Evolutionary conservation across 2,888 invertebrate species (phyloP), one percentile per base, ranked within the genome.

Genomic region (Bhutanitis thaidina): DNA sequence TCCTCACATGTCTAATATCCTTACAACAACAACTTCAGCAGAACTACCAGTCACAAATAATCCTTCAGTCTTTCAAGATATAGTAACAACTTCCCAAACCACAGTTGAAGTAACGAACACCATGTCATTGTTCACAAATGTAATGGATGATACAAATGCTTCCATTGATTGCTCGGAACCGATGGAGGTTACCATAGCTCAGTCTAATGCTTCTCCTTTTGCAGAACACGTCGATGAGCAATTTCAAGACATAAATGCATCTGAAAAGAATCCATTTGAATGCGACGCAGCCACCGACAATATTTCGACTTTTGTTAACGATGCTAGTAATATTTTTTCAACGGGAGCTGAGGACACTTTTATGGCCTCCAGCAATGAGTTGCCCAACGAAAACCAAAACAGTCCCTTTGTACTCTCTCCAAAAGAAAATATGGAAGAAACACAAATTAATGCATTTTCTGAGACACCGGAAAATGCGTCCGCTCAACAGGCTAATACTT

Each of bases 401-500:
- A 57, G 57, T 9, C 40, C 57, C 5, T 68, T 69, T 38, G 55
- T 56, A 16, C 46, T 37, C 4, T 45, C 44, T 34, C 51, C 52
- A 45, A 40, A 16, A 3, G 39, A 44, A 40, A 27, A 27, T 9
- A 16, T n/a, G 8, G 29, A 39, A 29, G 35, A 34, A 35, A 1
- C 50, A 14, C 35, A 39, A 15, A 13, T 35, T 15, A 36, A 40
- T 32, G 20, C 16, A n/a, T 40, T 29, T 40, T 27, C 38, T n/a
- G 49, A 39, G 9, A 14, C 12, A 4, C 1, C 15, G 29, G 44
- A 12, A 14, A 36, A 37, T 3, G 13, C 15, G 8, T 86, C 93
- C 43, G 93, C 92, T 53, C 67, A 90, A 58, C 92, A 93, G 64
- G 90, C 92, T 62, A 95, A 93, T 16, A 96, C 96, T 0, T 97